These are phyloP conservation scores for Climacteris rufus DNA, from an alignment of 2,113 vertebrate species.

Conservation along the genomic window DNA sequence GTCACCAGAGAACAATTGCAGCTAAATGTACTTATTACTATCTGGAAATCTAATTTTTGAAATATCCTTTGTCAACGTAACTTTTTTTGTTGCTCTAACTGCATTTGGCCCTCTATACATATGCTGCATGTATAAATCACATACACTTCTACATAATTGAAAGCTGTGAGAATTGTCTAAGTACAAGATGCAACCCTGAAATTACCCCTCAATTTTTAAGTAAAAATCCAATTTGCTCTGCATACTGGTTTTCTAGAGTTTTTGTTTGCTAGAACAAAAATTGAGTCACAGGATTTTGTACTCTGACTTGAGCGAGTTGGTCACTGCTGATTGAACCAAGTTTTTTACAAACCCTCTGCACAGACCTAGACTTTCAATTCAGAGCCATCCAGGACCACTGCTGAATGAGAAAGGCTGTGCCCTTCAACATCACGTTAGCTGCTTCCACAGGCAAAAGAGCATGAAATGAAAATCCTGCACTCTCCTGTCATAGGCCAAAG, in stretches of 20 bases:
- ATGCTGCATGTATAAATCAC: neutral
- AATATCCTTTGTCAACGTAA: neutral
- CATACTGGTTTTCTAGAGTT: neutral
- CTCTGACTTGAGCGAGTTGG: neutral
- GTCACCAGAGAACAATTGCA: slow-evolving; percentile 38
- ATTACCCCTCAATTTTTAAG: neutral
- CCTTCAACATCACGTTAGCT: neutral
- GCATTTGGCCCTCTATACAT: neutral
- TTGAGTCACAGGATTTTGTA: neutral
- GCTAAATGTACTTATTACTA: slow-evolving; percentile 26
- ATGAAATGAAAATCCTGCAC: neutral
- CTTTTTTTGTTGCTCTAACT: neutral
- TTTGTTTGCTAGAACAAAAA: neutral
- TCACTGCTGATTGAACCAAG: neutral
- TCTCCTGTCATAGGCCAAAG: neutral
- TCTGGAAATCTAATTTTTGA: slow-evolving; percentile 18
- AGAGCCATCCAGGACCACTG: neutral
- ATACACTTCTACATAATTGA: neutral
- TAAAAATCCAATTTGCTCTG: neutral
- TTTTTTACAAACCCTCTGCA: neutral
- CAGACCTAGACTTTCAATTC: neutral
- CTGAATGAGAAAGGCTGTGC: accelerated
- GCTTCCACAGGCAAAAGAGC: neutral
- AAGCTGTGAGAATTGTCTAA: neutral
- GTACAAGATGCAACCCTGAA: neutral